Evolutionary conservation across 2,797 vertebrate genomes (phyloP).

Genomic region (Macropodus opercularis): DNA sequence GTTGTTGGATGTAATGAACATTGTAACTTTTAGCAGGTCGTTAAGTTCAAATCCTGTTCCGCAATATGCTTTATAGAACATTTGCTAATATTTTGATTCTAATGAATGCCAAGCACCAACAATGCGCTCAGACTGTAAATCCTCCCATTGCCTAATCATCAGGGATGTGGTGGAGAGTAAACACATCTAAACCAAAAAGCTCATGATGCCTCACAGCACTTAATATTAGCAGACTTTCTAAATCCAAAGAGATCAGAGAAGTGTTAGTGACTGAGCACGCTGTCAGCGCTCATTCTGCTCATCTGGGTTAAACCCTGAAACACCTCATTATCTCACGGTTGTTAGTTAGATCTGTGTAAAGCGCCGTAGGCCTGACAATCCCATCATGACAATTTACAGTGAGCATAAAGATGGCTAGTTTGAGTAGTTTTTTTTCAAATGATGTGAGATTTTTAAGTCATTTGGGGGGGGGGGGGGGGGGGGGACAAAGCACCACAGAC

Average conservation of each 20-base stretch:
- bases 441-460: slow-evolving; percentile 20
- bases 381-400: slow-evolving; percentile 44
- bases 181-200: slow-evolving; percentile 44
- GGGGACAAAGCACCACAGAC: background rate
- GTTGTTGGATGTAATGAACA: background rate
- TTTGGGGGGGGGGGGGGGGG: no score
- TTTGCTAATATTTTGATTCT: slow-evolving; percentile 22
- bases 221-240: slow-evolving; percentile 48
- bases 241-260: slow-evolving; percentile 47
- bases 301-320: slow-evolving; percentile 61
- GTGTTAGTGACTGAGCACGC: slow-evolving; percentile 40
- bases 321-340: slow-evolving; percentile 64
- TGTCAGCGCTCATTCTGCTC: slow-evolving; percentile 48
- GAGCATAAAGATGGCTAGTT: slow-evolving; percentile 38
- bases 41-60: slow-evolving; percentile 8
- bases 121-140: slow-evolving; percentile 5
- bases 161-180: slow-evolving; percentile 28
- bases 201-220: slow-evolving; percentile 39
- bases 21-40: background rate
- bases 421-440: slow-evolving; percentile 10
- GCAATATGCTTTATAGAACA: slow-evolving; percentile 5
- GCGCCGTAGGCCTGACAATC: slow-evolving; percentile 39
- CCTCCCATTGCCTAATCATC: slow-evolving; percentile 24
- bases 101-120: slow-evolving; percentile 5
- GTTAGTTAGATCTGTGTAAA: slow-evolving; percentile 51